Evolutionary conservation across 2,888 invertebrate genomes (phyloP).

Genomic region (Icerya purchasi): DNA sequence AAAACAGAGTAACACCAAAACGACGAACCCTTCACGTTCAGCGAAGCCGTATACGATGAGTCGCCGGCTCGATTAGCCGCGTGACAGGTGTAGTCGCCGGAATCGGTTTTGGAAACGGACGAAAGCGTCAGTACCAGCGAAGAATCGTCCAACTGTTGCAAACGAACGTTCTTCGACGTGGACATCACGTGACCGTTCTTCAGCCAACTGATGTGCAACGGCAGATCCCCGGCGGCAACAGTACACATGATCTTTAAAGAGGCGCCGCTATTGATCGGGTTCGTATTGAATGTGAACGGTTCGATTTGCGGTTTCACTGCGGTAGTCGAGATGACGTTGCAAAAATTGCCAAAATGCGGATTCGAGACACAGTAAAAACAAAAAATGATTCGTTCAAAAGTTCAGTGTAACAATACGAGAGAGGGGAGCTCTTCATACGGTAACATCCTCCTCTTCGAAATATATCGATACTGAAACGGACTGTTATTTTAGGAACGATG

Average conservation of each 20-base stretch:
- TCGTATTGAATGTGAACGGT: slow-evolving; percentile 28
- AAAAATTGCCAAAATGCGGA: too few species aligned
- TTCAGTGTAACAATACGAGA: too few species aligned
- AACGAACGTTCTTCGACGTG: slow-evolving; percentile 13
- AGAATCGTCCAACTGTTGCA: slow-evolving; percentile 26
- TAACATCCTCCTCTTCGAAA: too few species aligned
- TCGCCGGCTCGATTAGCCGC: slow-evolving; percentile 36
- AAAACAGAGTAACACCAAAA: too few species aligned
- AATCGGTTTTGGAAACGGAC: slow-evolving; percentile 25
- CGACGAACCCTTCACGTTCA: slow-evolving; percentile 43
- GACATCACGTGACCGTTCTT: slow-evolving; percentile 26
- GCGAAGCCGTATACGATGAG: slow-evolving; percentile 29
- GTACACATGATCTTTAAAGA: slow-evolving; percentile 35
- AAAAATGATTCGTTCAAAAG: too few species aligned
- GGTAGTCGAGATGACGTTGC: slow-evolving; percentile 9
- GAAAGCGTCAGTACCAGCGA: slow-evolving; percentile 29
- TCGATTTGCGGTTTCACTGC: slow-evolving; percentile 28
- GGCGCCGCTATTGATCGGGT: slow-evolving; percentile 28
- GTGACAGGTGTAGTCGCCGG: slow-evolving; percentile 33
- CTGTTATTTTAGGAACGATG: too few species aligned
- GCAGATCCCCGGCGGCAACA: slow-evolving; percentile 53
- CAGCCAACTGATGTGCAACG: slow-evolving; percentile 50
- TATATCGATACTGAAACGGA: too few species aligned
- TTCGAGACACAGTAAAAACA: too few species aligned
- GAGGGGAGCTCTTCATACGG: too few species aligned